Evolutionary conservation across 2,888 invertebrate species (phyloP).

Genomic region (Polydrusus cervinus): DNA sequence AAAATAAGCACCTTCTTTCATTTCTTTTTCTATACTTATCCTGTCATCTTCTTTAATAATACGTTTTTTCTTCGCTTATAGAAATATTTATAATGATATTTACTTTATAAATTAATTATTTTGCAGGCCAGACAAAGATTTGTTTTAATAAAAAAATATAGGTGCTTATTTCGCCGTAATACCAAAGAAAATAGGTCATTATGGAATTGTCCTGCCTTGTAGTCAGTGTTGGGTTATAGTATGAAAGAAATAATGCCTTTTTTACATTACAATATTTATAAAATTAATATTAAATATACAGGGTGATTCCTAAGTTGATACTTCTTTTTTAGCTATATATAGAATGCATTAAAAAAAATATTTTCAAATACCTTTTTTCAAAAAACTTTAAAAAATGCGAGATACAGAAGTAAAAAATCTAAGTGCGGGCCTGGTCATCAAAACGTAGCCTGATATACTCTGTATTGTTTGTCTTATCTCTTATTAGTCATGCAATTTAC

Average conservation of each 20-base stretch:
- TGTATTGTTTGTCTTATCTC: too few species aligned
- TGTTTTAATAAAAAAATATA: conserved; percentile 21
- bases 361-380: too few species aligned
- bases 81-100: background rate
- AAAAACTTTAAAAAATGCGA: too few species aligned
- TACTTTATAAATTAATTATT: background rate
- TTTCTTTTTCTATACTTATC: conserved; percentile 21
- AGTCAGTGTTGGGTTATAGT: conserved; percentile 49
- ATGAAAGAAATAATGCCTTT: background rate
- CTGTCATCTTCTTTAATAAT: conserved; percentile 8
- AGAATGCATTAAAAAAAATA: too few species aligned
- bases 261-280: background rate
- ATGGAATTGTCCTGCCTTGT: conserved; percentile 2
- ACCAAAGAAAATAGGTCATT: background rate
- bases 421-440: too few species aligned
- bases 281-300: too few species aligned
- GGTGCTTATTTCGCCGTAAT: conserved; percentile 34
- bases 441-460: too few species aligned
- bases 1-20: conserved; percentile 61
- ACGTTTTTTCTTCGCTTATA: conserved; percentile 1
- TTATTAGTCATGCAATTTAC: too few species aligned
- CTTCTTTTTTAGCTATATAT: too few species aligned
- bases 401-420: too few species aligned
- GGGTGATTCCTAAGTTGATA: too few species aligned
- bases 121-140: background rate